Percentiles rank a stretch among this genome's conserved stretches.
These are phyloP conservation scores for Argopecten irradians DNA, from an alignment of 1,140 invertebrate species.

Conservation along the genomic window DNA sequence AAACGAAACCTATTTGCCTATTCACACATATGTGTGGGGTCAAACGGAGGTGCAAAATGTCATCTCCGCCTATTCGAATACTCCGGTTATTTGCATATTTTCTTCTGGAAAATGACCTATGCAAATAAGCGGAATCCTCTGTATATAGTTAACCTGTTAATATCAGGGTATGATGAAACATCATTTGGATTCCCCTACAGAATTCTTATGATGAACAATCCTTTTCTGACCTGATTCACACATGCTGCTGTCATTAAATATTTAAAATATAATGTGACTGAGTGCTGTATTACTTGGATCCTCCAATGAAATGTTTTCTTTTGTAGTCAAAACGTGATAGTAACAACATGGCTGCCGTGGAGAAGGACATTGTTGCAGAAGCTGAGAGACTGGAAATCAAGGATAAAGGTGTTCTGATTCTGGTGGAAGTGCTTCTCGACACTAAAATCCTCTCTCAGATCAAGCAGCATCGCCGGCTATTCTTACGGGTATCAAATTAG, in stretches of 20 bases:
- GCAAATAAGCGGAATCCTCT: too few species aligned
- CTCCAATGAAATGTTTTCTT: neutral
- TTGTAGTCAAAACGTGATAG: slow-evolving; percentile 71
- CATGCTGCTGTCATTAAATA: too few species aligned
- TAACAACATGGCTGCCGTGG: slow-evolving; percentile 76
- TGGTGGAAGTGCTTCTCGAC: slow-evolving; percentile 95
- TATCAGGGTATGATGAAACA: slow-evolving; percentile 3
- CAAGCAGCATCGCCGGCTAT: slow-evolving; percentile 78
- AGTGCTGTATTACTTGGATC: too few species aligned
- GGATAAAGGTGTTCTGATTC: slow-evolving; percentile 93
- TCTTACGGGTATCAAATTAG: slow-evolving; percentile 79
- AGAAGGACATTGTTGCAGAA: slow-evolving; percentile 93
- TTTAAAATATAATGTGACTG: neutral
- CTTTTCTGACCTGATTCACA: slow-evolving; percentile 11
- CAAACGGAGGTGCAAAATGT: too few species aligned
- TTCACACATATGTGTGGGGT: too few species aligned
- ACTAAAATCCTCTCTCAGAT: slow-evolving; percentile 88
- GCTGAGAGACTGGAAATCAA: slow-evolving; percentile 97
- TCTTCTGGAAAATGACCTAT: too few species aligned
- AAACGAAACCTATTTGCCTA: too few species aligned
- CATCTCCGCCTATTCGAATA: too few species aligned
- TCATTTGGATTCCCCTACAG: slow-evolving; percentile 15
- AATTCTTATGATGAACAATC: neutral
- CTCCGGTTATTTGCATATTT: too few species aligned
- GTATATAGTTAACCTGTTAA: too few species aligned